These are phyloP conservation scores for Cuniculus paca DNA, from an alignment of 2,797 vertebrate genomes.

Conservation along the genomic window DNA sequence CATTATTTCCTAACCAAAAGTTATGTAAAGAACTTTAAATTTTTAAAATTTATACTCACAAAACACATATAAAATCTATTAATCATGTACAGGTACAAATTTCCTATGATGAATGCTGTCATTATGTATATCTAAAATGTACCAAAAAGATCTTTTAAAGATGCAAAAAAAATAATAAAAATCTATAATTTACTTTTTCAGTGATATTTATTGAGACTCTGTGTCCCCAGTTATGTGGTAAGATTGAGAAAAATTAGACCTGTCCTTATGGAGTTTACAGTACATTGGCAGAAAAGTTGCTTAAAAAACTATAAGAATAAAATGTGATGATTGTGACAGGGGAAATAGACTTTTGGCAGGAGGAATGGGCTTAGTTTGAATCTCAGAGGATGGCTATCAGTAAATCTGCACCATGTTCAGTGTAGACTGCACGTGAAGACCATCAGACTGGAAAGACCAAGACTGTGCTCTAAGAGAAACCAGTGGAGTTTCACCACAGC, in stretches of 20 bases:
- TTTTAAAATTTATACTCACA: not conserved
- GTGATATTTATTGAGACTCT: not conserved
- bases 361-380: not conserved
- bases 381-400: not conserved
- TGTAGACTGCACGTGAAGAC: not conserved
- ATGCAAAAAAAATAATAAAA: not conserved
- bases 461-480: not conserved
- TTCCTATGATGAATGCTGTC: not conserved
- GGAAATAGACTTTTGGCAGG: not conserved
- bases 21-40: conserved; percentile 8
- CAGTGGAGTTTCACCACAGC: not conserved
- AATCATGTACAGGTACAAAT: too few species aligned
- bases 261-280: not conserved
- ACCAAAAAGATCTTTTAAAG: too few species aligned
- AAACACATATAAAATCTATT: conserved; percentile 1
- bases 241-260: not conserved
- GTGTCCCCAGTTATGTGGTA: not conserved
- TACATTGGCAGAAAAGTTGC: not conserved
- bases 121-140: too few species aligned
- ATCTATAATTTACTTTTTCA: not conserved
- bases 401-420: not conserved
- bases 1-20: conserved; percentile 32
- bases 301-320: not conserved
- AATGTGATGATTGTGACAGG: not conserved
- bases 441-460: not conserved